Conservation (phyloP, 2,888 invertebrate species). For the Camptogramma bilineatum region DNA sequence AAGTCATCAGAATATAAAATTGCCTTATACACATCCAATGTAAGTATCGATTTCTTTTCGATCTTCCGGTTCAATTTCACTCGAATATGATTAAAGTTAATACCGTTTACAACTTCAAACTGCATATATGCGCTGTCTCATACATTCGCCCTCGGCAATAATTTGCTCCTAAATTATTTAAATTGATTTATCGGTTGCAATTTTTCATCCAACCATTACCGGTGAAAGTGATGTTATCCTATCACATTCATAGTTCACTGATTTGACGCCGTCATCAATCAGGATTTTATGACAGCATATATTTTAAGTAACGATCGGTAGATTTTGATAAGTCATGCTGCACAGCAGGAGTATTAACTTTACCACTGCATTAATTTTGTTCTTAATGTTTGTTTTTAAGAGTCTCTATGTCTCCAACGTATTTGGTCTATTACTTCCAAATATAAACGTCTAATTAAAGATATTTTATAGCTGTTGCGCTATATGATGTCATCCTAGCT, state of each 20-base stretch:
- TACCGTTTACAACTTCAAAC: conserved; percentile 53
- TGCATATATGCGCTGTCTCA: conserved; percentile 40
- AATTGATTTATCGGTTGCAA: conserved; percentile 63
- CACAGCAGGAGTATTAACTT: conserved; percentile 23
- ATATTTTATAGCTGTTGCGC: conserved; percentile 35
- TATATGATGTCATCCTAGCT: conserved; percentile 35
- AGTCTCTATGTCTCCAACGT: conserved; percentile 31
- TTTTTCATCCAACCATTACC: conserved; percentile 61
- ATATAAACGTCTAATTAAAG: conserved; percentile 35
- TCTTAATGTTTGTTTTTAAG: background rate
- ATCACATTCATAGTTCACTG: conserved; percentile 67
- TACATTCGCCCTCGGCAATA: conserved; percentile 57
- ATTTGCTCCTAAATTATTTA: conserved; percentile 61
- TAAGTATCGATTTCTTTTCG: conserved; percentile 69
- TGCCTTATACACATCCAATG: conserved; percentile 59
- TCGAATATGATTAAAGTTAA: conserved; percentile 59
- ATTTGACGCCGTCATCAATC: conserved; percentile 60
- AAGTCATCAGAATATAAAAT: conserved; percentile 62
- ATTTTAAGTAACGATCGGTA: conserved; percentile 23
- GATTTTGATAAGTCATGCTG: conserved; percentile 29
- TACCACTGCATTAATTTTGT: background rate
- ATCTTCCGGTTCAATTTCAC: conserved; percentile 76
- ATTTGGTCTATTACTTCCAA: conserved; percentile 29
- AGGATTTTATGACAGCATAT: conserved; percentile 45
- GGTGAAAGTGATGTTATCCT: conserved; percentile 68